Evolutionary conservation across 2,797 vertebrate genomes (phyloP), one percentile per base, ranked within the genome.

Genomic region (Toxotes lorentzi): DNA sequence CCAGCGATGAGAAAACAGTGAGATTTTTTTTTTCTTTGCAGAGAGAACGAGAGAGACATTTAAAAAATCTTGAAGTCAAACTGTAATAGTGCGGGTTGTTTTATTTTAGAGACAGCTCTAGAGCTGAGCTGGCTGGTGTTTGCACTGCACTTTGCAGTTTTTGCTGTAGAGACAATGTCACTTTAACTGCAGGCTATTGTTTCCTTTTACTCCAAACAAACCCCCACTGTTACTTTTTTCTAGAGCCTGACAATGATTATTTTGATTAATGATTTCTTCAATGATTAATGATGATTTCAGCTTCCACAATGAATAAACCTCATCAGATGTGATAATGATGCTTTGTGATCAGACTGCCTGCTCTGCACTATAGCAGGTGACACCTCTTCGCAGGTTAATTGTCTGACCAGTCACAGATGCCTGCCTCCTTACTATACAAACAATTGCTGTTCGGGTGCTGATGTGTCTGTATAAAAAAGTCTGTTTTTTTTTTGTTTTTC

Each of bases 1-100:
- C 24, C 78, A 8, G 71, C 0, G 24, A 64, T 13, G 56, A 59
- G 69, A 72, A 59, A 72, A 73, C 78, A 73, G 61, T 34, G 67
- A 43, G 43, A n/a, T 41, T n/a, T 3, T 45, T 43, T 69, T 30
- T 47, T 41, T 51, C 16, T 48, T 60, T 41, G 32, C 27, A 17
- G 0, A 43, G 11, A 23, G 54, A 30, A n/a, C n/a, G 13, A 19
- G 27, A 16, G 51, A 47, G 27, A 57, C 34, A 62, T n/a, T 34
- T 21, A 41, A 13, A 13, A 19, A 8, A 40, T 54, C 16, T 23
- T 38, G 11, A 13, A 47, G 7, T 3, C 13, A 23, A 14, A 12
- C 16, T 58, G 17, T 35, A 2, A 58, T 16, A 1, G 14, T 17
- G 1, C 3, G 43, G 40, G 13, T 30, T 17, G 47, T 81, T 75